Evolutionary conservation across 2,888 invertebrate genomes (phyloP), one percentile per base, ranked within the genome.

Genomic region (Caenorhabditis parvicauda): DNA sequence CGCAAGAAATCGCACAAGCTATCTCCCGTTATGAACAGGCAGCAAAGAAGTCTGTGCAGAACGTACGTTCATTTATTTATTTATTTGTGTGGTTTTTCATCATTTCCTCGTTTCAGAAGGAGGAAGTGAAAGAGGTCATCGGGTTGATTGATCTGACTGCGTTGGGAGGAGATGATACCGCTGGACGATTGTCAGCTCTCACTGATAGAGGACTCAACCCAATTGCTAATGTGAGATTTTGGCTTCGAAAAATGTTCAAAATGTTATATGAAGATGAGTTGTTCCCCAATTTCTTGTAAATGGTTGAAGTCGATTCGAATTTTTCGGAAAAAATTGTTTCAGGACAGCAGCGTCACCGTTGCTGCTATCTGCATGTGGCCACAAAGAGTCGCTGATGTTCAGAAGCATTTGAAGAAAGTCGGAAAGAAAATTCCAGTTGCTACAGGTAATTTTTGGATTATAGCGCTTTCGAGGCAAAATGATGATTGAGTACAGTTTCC

Each of bases 311-410:
- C n/a, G n/a, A n/a, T n/a, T n/a, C n/a, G n/a, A n/a, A n/a, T n/a
- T n/a, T n/a, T n/a, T n/a, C n/a, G 39, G 48, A 21, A 27, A 42
- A 32, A 56, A 41, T 22, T 19, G 19, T 58, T 67, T 43, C 44
- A 74, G 72, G 67, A 74, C 27, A 43, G 66, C 1, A 47, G 75
- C 17, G 67, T 86, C 22, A 83, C 82, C 17, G 89, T 90, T 38
- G 96, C 90, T 41, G 94, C 96, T 1, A 90, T 98, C 22, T 98
- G 95, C 85, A 91, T 98, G 2, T 95, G 95, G 83, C 95, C 96
- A 0, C 87, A 87, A 46, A 87, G 90, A 82, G 90, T 94, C 0
- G 81, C 84, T 19, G 89, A 90, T 84, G 79, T 75, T 7, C 60
- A 59, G 9, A 27, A 39, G 17, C 66, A 64, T 42, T 48, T 78